phyloP scores from a whole-genome alignment of 1,140 invertebrate genomes.

The Adoxophyes honmai region DNA sequence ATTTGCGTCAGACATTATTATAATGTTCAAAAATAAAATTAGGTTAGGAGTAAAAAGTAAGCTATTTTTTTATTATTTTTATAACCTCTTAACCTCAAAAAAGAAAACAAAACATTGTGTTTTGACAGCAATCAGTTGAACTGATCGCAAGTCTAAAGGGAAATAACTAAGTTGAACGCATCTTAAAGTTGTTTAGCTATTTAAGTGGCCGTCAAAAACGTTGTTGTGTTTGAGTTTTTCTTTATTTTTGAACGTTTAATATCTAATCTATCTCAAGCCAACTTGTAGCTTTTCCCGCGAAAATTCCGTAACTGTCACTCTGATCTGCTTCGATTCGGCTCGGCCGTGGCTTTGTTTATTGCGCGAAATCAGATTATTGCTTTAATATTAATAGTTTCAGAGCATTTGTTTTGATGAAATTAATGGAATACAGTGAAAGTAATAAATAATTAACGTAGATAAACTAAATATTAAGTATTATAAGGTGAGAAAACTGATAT shows the following conservation, averaged over 20 bases:
- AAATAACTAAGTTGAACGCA: background rate
- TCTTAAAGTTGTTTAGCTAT: background rate
- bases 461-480: background rate
- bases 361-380: background rate
- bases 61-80: no score
- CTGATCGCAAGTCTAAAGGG: no score
- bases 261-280: background rate
- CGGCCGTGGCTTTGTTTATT: background rate
- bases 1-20: constrained; percentile 45
- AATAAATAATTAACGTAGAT: no score
- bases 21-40: background rate
- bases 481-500: background rate
- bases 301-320: constrained; percentile 8
- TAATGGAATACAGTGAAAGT: background rate
- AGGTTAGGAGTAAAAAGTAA: background rate
- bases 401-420: background rate
- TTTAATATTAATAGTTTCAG: background rate
- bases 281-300: background rate
- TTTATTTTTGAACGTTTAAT: no score
- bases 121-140: no score
- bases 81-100: constrained; percentile 7
- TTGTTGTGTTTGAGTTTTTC: background rate
- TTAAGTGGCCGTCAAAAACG: background rate
- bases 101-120: no score
- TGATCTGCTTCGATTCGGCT: background rate